Percentiles rank a stretch among this genome's conserved stretches.
Conservation (phyloP, 2,888 invertebrate species). For the Clivina fossor region DNA sequence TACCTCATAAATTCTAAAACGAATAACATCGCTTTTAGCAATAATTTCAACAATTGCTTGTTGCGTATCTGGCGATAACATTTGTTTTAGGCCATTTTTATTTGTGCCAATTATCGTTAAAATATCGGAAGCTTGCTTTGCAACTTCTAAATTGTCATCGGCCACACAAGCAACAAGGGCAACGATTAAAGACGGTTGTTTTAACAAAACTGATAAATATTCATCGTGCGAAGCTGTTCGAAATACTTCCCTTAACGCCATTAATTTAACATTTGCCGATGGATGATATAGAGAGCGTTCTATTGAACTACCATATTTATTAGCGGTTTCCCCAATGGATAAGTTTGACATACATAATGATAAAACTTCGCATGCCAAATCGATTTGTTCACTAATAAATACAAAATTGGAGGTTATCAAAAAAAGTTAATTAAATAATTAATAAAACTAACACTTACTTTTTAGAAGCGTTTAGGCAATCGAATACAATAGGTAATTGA, state of each 20-base stretch:
- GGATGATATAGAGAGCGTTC: constrained; percentile 66
- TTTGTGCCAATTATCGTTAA: constrained; percentile 55
- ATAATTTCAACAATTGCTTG: constrained; percentile 61
- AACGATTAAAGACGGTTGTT: constrained; percentile 53
- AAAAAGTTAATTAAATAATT: constrained; percentile 30
- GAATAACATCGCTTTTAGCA: constrained; percentile 59
- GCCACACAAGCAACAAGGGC: constrained; percentile 61
- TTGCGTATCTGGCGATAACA: constrained; percentile 60
- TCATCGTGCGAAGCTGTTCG: constrained; percentile 46
- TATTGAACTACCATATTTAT: constrained; percentile 61
- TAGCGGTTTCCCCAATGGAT: constrained; percentile 61
- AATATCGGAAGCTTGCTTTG: constrained; percentile 61
- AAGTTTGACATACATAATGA: constrained; percentile 65
- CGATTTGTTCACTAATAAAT: constrained; percentile 59
- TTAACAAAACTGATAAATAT: constrained; percentile 45
- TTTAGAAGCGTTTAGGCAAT: constrained; percentile 62
- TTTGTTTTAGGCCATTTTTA: constrained; percentile 52
- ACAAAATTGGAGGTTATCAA: constrained; percentile 11
- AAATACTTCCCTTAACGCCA: constrained; percentile 65
- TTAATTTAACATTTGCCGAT: constrained; percentile 61
- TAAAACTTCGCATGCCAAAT: constrained; percentile 66
- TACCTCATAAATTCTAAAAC: constrained; percentile 72
- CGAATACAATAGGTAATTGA: constrained; percentile 63
- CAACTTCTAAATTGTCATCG: constrained; percentile 62
- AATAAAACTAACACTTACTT: constrained; percentile 53